Evolutionary conservation across 2,888 invertebrate genomes (phyloP).

Genomic region (Cetonia aurata): DNA sequence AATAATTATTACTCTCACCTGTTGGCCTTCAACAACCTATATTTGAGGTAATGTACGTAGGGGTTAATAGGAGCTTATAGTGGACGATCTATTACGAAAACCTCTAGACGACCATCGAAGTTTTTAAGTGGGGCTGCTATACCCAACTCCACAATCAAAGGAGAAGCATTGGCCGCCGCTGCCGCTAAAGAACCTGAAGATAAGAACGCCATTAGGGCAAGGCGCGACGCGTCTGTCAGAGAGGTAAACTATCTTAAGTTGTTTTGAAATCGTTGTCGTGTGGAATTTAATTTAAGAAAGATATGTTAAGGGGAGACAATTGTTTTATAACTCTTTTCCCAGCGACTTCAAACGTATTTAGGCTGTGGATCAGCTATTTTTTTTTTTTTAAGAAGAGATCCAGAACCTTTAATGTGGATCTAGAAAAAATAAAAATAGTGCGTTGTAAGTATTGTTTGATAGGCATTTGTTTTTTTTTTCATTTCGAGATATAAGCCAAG

Average conservation of each 20-base stretch:
- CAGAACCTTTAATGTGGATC: too few species aligned
- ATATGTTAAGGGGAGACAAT: too few species aligned
- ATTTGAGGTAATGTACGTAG: not conserved
- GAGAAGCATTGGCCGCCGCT: not conserved
- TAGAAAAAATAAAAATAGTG: too few species aligned
- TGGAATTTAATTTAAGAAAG: too few species aligned
- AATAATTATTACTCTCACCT: not conserved
- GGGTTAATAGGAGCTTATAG: not conserved
- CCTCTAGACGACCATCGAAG: slow-evolving; percentile 33
- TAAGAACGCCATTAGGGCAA: slow-evolving; percentile 19
- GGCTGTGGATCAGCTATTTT: too few species aligned
- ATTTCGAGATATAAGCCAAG: too few species aligned
- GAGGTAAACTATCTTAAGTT: slow-evolving; percentile 36
- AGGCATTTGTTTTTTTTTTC: too few species aligned
- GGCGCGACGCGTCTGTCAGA: slow-evolving; percentile 45
- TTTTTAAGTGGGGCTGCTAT: slow-evolving; percentile 46
- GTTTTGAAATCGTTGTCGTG: not conserved
- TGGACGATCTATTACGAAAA: slow-evolving; percentile 1
- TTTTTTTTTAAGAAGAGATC: too few species aligned
- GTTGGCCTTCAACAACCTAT: too few species aligned
- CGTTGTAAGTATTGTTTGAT: too few species aligned
- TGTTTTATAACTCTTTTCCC: too few species aligned
- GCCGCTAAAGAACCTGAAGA: slow-evolving; percentile 5
- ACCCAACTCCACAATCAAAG: slow-evolving; percentile 46
- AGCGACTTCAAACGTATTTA: too few species aligned